Conservation (phyloP, 2,797 vertebrate genomes). For the Vireo griseus region DNA sequence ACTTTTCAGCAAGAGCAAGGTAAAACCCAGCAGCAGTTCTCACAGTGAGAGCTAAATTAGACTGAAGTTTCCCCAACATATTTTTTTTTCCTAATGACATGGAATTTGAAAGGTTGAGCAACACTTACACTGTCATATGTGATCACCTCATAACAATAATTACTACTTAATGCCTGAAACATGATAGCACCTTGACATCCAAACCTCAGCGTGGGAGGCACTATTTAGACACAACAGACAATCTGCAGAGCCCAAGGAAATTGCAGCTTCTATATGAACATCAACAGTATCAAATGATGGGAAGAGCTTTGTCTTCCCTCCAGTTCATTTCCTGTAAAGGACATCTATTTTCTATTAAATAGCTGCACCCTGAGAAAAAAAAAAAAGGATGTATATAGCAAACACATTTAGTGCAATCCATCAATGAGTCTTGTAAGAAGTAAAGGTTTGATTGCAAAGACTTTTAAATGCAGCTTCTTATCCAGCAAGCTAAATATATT, state of each 20-base stretch:
- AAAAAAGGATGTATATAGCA: neutral
- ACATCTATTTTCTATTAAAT: slow-evolving; percentile 7
- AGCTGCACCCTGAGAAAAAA: neutral
- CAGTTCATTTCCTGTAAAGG: slow-evolving; percentile 31
- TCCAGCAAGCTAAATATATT: neutral
- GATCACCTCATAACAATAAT: slow-evolving; percentile 6
- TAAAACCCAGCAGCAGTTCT: neutral
- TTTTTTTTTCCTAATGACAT: neutral
- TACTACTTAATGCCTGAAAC: neutral
- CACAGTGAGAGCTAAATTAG: neutral
- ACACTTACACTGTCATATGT: neutral
- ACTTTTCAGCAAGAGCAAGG: neutral
- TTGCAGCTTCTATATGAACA: neutral
- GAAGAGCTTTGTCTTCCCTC: neutral
- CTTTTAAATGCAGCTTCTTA: slow-evolving; percentile 6
- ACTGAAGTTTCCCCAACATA: neutral
- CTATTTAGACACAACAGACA: slow-evolving; percentile 20
- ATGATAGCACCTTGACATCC: neutral
- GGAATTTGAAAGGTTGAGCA: slow-evolving; percentile 2
- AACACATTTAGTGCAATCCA: slow-evolving; percentile 6
- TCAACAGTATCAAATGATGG: slow-evolving; percentile 19
- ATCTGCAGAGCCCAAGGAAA: neutral
- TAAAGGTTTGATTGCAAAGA: neutral
- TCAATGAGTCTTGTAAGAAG: neutral
- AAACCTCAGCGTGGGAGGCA: slow-evolving; percentile 4